Evolutionary conservation across 2,113 vertebrate species (phyloP).

Genomic region (Paramormyrops kingsleyae): DNA sequence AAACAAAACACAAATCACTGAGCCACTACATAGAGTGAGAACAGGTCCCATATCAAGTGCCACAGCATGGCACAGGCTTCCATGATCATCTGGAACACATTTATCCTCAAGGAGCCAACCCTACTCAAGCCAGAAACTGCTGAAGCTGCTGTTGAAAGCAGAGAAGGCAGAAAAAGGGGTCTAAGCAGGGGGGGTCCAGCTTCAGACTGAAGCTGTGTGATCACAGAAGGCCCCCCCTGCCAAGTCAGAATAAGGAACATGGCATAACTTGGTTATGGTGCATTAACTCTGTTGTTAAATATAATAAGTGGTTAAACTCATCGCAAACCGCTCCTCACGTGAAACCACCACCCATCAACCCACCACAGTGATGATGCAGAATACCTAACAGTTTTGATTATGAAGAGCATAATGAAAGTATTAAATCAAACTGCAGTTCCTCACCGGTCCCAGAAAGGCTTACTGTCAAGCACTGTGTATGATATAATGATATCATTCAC

Average conservation of each 20-base stretch:
- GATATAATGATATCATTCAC: not conserved
- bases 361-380: not conserved
- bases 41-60: not conserved
- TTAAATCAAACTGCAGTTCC: not conserved
- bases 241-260: not conserved
- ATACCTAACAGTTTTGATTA: not conserved
- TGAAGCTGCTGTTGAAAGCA: not conserved
- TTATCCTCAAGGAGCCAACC: not conserved
- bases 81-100: not conserved
- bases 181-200: not conserved
- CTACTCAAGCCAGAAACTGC: not conserved
- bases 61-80: not conserved
- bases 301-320: not conserved
- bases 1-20: not conserved
- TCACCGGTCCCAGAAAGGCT: not conserved
- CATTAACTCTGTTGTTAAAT: not conserved
- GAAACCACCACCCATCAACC: not conserved
- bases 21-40: not conserved
- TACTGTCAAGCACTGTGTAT: not conserved
- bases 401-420: not conserved
- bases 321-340: not conserved
- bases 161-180: not conserved
- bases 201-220: not conserved
- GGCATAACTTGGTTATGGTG: not conserved
- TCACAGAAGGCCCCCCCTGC: not conserved